Evolutionary conservation across 64 coral and sea anemone species (phyloP), one percentile per base, ranked within the genome.

Genomic region (Pocillopora verrucosa): DNA sequence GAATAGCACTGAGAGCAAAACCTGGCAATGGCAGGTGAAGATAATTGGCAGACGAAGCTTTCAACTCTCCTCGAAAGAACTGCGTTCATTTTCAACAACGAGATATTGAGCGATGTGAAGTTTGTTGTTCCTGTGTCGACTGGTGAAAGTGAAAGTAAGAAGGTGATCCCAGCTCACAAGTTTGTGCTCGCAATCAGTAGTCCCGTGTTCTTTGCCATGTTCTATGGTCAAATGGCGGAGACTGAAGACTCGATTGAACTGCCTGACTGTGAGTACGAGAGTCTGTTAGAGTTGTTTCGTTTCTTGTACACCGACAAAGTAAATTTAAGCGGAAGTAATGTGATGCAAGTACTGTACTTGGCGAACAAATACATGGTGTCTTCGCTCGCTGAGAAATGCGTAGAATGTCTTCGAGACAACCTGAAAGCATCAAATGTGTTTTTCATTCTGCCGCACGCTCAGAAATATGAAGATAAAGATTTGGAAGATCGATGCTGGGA

Each of bases 401-500:
- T 10, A 1, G 37, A 72, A 70, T 85, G 56, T 72, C 82, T 85
- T 3, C 63, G 64, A 26, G 37, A 85, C 11, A 85, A 72, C 61
- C 16, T 85, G 13, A 19, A 22, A 25, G 36, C 82, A 25, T 68
- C 82, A 20, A 85, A 85, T 14, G 82, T 85, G 10, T 85, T 85
- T 12, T 58, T 17, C 19, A 72, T 85, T 72, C 65, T 85, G 16
- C 65, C 82, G 30, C 37, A 85, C 82, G 82, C 82, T 56, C 37
- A 72, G 64, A 85, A 85, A 65, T 85, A 56, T 56, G 82, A 85
- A 51, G 82, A 85, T 57, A 85, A 85, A 26, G 82, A 85, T 85
- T 72, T 85, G 37, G 82, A 85, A 85, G 35, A 72, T 85, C 35
- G 82, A 72, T 85, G 82, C 65, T 85, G 82, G 82, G 37, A 85